Conservation (phyloP, 2,113 vertebrate species). For the Rutilus rutilus region DNA sequence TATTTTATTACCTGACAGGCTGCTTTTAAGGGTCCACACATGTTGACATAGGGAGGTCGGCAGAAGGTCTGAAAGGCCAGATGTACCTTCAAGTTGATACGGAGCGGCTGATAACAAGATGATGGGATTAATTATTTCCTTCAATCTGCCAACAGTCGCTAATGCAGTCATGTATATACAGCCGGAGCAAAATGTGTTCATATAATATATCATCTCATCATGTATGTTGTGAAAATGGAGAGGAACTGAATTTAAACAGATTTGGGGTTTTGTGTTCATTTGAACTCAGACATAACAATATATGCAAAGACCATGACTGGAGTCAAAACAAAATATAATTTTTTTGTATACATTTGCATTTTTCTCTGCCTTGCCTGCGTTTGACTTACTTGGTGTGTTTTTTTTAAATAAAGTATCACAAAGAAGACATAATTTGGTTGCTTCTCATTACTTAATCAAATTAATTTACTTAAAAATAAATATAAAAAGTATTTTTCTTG, state of each 20-base stretch:
- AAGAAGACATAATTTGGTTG: not conserved
- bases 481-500: too few relatives aligned
- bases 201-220: slow-evolving; percentile 8
- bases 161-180: not conserved
- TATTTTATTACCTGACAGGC: slow-evolving; percentile 35
- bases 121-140: slow-evolving; percentile 24
- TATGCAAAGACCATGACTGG: not conserved
- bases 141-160: slow-evolving; percentile 18
- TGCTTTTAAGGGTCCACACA: slow-evolving; percentile 16
- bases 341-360: not conserved
- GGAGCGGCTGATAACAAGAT: not conserved
- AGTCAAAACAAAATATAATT: not conserved
- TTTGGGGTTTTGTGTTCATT: not conserved
- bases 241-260: not conserved
- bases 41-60: slow-evolving; percentile 26
- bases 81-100: slow-evolving; percentile 31
- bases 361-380: not conserved
- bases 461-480: not conserved
- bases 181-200: slow-evolving; percentile 7
- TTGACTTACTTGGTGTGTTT: not conserved
- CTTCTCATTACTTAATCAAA: not conserved
- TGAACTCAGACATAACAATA: not conserved
- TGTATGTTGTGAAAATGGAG: slow-evolving; percentile 11
- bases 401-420: not conserved
- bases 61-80: slow-evolving; percentile 18